Evolutionary conservation across 1,140 invertebrate species (phyloP).

Genomic region (Drosophila micromelanica): DNA sequence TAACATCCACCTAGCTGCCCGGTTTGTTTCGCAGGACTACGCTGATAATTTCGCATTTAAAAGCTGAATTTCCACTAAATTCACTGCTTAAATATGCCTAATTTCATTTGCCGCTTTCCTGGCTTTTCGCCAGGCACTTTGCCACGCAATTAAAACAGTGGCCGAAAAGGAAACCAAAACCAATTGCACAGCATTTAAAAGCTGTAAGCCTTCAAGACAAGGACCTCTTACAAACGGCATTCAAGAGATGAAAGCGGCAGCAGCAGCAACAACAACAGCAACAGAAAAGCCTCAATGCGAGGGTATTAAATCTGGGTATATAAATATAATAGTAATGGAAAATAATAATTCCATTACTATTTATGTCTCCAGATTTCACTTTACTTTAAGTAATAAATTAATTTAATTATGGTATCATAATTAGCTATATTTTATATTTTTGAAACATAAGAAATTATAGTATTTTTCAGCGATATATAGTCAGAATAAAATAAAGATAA

Average conservation of each 20-base stretch:
- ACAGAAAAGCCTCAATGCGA: not conserved
- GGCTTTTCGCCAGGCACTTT: constrained; percentile 25
- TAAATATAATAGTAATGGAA: not conserved
- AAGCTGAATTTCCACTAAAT: constrained; percentile 22
- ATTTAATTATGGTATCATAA: not conserved
- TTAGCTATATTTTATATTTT: no score
- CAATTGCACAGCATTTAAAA: constrained; percentile 22
- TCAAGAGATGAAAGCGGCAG: not conserved
- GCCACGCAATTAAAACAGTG: constrained; percentile 39
- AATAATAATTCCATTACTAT: no score
- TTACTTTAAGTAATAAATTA: no score
- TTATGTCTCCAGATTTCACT: no score
- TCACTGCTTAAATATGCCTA: constrained; percentile 46
- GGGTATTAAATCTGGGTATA: not conserved
- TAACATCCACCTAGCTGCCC: not conserved
- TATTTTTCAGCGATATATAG: no score
- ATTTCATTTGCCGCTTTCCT: constrained; percentile 43
- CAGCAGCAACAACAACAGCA: not conserved
- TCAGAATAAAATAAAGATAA: no score
- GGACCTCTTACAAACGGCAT: constrained; percentile 14
- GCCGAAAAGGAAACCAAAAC: constrained; percentile 26
- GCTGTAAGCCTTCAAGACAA: constrained; percentile 22
- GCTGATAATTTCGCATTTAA: constrained; percentile 23
- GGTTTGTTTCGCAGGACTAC: constrained; percentile 25
- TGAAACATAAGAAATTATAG: not conserved